Evolutionary conservation across 2,888 invertebrate genomes (phyloP).

Genomic region (Mellilla xanthometata): DNA sequence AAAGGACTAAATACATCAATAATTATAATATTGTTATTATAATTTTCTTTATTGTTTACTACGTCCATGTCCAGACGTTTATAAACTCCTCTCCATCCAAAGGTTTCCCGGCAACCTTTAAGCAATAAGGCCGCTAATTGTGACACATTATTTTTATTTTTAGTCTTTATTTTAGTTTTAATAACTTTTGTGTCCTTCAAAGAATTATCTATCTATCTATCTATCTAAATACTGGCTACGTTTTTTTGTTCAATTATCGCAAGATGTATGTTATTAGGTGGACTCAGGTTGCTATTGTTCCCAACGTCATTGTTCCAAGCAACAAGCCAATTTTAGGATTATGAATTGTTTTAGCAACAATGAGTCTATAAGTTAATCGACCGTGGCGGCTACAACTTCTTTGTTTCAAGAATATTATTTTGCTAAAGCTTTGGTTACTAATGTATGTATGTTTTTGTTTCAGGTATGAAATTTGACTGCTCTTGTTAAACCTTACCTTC

Average conservation of each 20-base stretch:
- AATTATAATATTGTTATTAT: too few species aligned
- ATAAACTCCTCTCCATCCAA: too few species aligned
- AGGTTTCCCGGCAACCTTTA: too few species aligned
- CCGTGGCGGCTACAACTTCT: constrained; percentile 20
- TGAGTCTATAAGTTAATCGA: constrained; percentile 33
- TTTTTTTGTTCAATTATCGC: constrained; percentile 28
- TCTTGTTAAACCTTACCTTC: constrained; percentile 2
- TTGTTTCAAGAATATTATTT: constrained; percentile 11
- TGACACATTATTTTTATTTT: too few species aligned
- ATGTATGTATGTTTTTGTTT: constrained; percentile 25
- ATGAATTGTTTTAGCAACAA: constrained; percentile 34
- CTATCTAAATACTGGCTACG: constrained; percentile 16
- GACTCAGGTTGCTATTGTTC: constrained; percentile 43
- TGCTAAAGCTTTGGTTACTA: constrained; percentile 8
- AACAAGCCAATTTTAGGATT: constrained; percentile 38
- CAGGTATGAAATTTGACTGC: constrained; percentile 26
- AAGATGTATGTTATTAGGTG: constrained; percentile 29
- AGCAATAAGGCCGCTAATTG: too few species aligned
- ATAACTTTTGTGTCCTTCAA: too few species aligned
- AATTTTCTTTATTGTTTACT: too few species aligned
- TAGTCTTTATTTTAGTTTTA: too few species aligned
- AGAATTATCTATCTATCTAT: too few species aligned
- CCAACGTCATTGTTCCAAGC: constrained; percentile 41
- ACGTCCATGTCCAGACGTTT: too few species aligned
- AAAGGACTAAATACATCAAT: too few species aligned